These are phyloP conservation scores for Pachycephus smyrnensis DNA, from an alignment of 2,888 invertebrate species.

Conservation along the genomic window DNA sequence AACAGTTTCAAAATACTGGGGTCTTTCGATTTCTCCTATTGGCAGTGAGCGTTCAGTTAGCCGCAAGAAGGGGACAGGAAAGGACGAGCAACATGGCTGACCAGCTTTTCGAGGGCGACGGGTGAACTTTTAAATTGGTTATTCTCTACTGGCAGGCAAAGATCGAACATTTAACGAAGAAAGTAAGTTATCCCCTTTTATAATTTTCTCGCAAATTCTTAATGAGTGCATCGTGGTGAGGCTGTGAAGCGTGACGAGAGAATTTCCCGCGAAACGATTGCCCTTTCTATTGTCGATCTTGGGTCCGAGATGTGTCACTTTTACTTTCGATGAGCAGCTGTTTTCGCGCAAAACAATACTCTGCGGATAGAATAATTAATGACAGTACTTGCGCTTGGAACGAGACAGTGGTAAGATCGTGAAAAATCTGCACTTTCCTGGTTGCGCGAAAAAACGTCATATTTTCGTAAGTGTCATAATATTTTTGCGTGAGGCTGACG, in stretches of 20 bases:
- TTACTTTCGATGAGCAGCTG: slow-evolving; percentile 3
- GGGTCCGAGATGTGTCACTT: background rate
- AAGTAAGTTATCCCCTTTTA: background rate
- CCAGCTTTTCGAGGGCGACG: background rate
- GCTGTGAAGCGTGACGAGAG: background rate
- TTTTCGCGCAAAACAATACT: background rate
- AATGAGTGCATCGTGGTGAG: background rate
- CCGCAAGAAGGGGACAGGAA: background rate
- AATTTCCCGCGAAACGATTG: background rate
- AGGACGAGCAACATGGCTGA: background rate
- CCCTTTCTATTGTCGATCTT: background rate
- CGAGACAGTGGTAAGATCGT: background rate
- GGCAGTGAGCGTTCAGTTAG: background rate
- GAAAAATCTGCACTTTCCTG: background rate
- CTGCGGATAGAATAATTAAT: background rate
- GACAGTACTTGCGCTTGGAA: background rate
- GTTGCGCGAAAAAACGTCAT: background rate
- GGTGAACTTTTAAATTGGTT: background rate
- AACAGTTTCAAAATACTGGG: background rate
- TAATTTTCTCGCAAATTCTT: background rate
- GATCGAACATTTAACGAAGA: background rate
- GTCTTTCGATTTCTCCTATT: background rate
- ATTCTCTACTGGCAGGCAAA: background rate
- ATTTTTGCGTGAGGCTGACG: background rate
- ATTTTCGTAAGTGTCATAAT: background rate